Percentiles rank a stretch among this genome's conserved stretches.
These are phyloP conservation scores for Solenopsis fugax DNA, from an alignment of 1,140 invertebrate genomes.

Conservation along the genomic window DNA sequence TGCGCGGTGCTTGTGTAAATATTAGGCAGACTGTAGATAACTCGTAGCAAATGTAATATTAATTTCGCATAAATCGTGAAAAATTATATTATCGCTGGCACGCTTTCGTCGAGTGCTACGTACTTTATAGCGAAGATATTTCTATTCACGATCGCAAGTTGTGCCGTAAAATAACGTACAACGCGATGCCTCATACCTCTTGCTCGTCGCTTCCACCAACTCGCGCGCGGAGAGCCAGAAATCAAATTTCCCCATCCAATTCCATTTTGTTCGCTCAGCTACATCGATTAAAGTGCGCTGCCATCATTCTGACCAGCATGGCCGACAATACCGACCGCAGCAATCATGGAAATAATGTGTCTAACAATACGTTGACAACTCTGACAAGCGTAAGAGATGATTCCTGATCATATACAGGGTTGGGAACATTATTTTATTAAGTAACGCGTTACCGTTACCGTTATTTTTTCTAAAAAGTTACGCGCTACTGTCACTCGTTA, in stretches of 20 bases:
- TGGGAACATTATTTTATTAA: no score
- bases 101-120: background rate
- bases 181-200: background rate
- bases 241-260: conserved; percentile 60
- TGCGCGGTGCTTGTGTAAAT: background rate
- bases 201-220: background rate
- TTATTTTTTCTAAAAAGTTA: no score
- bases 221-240: background rate
- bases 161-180: conserved; percentile 26
- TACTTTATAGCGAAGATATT: conserved; percentile 18
- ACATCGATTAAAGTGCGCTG: conserved; percentile 50
- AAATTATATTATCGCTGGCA: background rate
- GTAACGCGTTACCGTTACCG: no score
- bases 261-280: conserved; percentile 50
- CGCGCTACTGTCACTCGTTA: no score
- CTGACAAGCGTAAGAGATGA: conserved; percentile 1
- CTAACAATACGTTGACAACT: conserved; percentile 33
- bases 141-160: conserved; percentile 19
- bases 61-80: background rate
- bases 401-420: background rate
- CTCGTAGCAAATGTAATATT: conserved; percentile 6
- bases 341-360: conserved; percentile 27
- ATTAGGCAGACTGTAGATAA: background rate
- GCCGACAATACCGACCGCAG: conserved; percentile 36
- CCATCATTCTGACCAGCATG: conserved; percentile 10